Conservation (phyloP, 1,140 invertebrate species). For the Harlomillsia oculata region DNA sequence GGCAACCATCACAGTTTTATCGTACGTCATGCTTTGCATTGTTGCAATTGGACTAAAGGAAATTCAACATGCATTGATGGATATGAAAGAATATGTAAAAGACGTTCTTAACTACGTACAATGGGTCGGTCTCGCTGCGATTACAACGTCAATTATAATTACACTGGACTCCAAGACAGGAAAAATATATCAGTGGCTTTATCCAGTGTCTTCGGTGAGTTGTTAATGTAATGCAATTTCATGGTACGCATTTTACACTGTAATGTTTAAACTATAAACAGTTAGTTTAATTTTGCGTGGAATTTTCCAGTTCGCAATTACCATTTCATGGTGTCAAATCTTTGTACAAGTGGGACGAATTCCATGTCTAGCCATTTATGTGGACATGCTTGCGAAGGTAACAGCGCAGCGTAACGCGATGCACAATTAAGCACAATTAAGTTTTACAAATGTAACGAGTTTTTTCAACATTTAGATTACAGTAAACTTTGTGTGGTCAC, state of each 20-base stretch:
- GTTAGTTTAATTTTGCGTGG: background rate
- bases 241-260: too few relatives aligned
- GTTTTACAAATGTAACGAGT: background rate
- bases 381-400: conserved; percentile 29
- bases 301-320: conserved; percentile 19
- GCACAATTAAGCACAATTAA: background rate
- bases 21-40: conserved; percentile 6
- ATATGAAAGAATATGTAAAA: conserved; percentile 20
- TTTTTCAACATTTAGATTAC: conserved; percentile 12
- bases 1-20: too few relatives aligned
- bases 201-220: conserved; percentile 20
- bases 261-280: background rate
- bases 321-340: conserved; percentile 23
- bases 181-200: conserved; percentile 16
- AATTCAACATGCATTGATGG: conserved; percentile 15
- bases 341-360: conserved; percentile 24
- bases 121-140: conserved; percentile 11
- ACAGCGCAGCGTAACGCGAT: too few relatives aligned
- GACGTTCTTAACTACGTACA: conserved; percentile 22
- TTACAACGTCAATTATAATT: conserved; percentile 15
- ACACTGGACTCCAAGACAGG: conserved; percentile 12
- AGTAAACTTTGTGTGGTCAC: conserved; percentile 18
- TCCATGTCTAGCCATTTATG: conserved; percentile 23
- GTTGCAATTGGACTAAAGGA: conserved; percentile 6
- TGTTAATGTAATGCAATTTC: too few relatives aligned